These are phyloP conservation scores for Lymantria monacha DNA, from an alignment of 2,888 invertebrate species.

Conservation along the genomic window DNA sequence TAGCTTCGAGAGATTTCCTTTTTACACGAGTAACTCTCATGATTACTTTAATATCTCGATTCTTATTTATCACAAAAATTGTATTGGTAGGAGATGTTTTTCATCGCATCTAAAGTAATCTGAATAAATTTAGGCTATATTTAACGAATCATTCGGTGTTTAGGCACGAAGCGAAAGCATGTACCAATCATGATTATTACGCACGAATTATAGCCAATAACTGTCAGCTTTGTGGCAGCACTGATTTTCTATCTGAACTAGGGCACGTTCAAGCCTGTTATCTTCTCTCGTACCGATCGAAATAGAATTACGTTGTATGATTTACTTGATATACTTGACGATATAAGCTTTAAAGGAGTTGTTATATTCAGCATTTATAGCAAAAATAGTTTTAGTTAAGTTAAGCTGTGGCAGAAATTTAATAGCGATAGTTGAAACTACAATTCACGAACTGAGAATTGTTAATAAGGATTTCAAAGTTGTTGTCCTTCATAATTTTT, in stretches of 20 bases:
- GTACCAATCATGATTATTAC: slow-evolving; percentile 48
- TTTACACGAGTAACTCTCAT: not conserved
- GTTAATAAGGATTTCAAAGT: too few species aligned
- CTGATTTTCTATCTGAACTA: slow-evolving; percentile 26
- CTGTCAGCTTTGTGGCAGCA: slow-evolving; percentile 36
- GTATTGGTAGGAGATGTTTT: not conserved
- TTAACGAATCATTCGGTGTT: slow-evolving; percentile 34
- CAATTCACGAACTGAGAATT: too few species aligned
- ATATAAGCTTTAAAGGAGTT: not conserved
- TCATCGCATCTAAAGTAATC: slow-evolving; percentile 18
- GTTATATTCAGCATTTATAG: too few species aligned
- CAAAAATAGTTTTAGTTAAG: too few species aligned
- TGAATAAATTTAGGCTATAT: slow-evolving; percentile 26
- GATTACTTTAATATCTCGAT: not conserved
- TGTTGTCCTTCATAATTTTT: too few species aligned
- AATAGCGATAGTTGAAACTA: too few species aligned
- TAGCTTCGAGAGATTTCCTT: not conserved
- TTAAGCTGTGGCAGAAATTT: too few species aligned
- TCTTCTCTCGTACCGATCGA: not conserved
- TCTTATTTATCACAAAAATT: slow-evolving; percentile 1
- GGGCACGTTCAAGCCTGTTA: slow-evolving; percentile 1
- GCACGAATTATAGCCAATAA: slow-evolving; percentile 45
- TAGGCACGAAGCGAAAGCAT: slow-evolving; percentile 43
- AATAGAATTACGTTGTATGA: not conserved
- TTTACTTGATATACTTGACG: not conserved